Percentiles rank a stretch among this genome's conserved stretches.
Evolutionary conservation across 2,888 invertebrate species (phyloP).

Genomic region (Cheilosia variabilis): DNA sequence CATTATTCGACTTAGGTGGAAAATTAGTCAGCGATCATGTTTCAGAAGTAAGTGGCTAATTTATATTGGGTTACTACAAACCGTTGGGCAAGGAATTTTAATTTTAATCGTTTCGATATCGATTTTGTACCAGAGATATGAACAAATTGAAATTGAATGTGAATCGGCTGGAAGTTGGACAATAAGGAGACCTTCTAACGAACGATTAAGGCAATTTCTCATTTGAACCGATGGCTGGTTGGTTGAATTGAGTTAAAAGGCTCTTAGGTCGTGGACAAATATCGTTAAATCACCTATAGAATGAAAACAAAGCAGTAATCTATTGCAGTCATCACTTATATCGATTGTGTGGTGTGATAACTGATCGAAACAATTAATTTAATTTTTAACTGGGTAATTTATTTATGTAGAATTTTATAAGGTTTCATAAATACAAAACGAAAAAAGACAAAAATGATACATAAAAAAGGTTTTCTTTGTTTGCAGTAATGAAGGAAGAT

Average conservation of each 20-base stretch:
- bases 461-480: too few relatives aligned
- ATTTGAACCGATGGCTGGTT: not conserved
- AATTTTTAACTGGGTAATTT: conserved; percentile 5
- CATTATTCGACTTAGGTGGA: conserved; percentile 31
- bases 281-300: not conserved
- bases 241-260: not conserved
- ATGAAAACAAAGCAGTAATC: conserved; percentile 10
- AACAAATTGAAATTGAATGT: conserved; percentile 35
- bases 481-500: too few relatives aligned
- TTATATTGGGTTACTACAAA: conserved; percentile 61
- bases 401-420: not conserved
- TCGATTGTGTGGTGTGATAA: conserved; percentile 1
- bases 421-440: too few relatives aligned
- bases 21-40: conserved; percentile 56
- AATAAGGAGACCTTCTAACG: not conserved
- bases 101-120: conserved; percentile 31
- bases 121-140: conserved; percentile 1
- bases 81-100: conserved; percentile 43
- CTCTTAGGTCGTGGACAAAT: not conserved
- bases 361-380: conserved; percentile 11
- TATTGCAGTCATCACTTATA: not conserved
- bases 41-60: conserved; percentile 64
- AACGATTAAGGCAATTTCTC: conserved; percentile 24
- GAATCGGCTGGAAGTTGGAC: not conserved
- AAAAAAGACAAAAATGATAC: too few relatives aligned